Evolutionary conservation across 2,888 invertebrate genomes (phyloP).

Genomic region (Mesorhabditis sp.): DNA sequence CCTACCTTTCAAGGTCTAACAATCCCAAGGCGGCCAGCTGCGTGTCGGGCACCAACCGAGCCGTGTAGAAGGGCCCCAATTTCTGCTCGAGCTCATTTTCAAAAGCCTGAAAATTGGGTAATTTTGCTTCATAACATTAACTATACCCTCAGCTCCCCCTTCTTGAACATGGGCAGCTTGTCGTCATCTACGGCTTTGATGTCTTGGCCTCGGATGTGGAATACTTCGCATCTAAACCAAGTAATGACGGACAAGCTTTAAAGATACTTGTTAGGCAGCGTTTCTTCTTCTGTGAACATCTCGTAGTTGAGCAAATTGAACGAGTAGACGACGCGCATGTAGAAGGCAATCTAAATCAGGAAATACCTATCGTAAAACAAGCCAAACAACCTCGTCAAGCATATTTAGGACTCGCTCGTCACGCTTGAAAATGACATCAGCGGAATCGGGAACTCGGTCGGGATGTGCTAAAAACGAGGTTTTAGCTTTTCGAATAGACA

Average conservation of each 20-base stretch:
- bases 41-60: not conserved
- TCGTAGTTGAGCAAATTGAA: conserved; percentile 98
- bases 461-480: conserved; percentile 12
- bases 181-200: not conserved
- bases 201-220: conserved; percentile 87
- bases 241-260: not conserved
- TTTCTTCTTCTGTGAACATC: conserved; percentile 97
- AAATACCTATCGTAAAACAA: not conserved
- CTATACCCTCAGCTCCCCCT: not conserved
- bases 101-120: not conserved
- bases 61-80: not conserved
- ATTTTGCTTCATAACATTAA: not conserved
- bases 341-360: conserved; percentile 71
- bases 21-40: not conserved
- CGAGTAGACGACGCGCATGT: conserved; percentile 91
- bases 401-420: conserved; percentile 74
- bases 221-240: conserved; percentile 75
- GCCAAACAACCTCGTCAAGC: conserved; percentile 65
- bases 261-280: conserved; percentile 81
- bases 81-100: conserved; percentile 14
- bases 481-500: conserved; percentile 7
- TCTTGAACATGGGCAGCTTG: not conserved
- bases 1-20: not conserved
- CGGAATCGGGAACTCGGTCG: conserved; percentile 20
- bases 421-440: conserved; percentile 66